Conservation (phyloP, 1,140 invertebrate species). For the Apis mellifera region Amel_HAv3.1 CM009935.2:5032501-5033000, state of each 20-base stretch:
- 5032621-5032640: background rate
- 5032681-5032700: background rate
- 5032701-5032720: background rate
- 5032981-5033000: too few species aligned
- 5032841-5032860: too few species aligned
- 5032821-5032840: too few species aligned
- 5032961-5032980: too few species aligned
- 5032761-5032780: background rate
- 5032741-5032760: background rate
- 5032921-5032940: background rate
- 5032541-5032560: slow-evolving; percentile 48
- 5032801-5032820: too few species aligned
- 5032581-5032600: slow-evolving; percentile 39
- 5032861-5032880: too few species aligned
- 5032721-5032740: background rate
- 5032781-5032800: too few species aligned
- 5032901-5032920: too few species aligned
- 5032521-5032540: slow-evolving; percentile 30
- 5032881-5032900: too few species aligned
- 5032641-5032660: background rate
- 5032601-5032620: background rate
- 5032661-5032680: too few species aligned
- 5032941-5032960: background rate
- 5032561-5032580: slow-evolving; percentile 47
- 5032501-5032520: too few species aligned